phyloP scores from a whole-genome alignment of 2,113 vertebrate species.

The Progne subis region DNA sequence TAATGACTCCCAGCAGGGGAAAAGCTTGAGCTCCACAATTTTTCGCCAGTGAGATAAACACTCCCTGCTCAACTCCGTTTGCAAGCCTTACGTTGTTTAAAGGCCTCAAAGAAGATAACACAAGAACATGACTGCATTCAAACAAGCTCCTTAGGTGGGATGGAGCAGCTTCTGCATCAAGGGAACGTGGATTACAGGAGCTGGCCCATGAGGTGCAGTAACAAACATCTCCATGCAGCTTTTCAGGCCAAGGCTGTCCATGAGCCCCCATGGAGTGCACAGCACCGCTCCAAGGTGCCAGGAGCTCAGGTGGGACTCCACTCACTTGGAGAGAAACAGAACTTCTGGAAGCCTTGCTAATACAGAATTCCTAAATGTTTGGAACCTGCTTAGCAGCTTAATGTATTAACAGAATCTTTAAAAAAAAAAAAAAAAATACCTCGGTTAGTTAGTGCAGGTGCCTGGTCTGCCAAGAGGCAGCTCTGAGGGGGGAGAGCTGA shows the following conservation, averaged over 20 bases:
- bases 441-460: neutral
- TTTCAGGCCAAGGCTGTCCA: rapidly evolving
- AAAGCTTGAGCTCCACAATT: neutral
- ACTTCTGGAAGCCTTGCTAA: neutral
- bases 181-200: neutral
- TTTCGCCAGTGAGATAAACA: neutral
- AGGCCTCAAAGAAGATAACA: neutral
- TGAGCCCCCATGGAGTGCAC: neutral
- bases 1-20: neutral
- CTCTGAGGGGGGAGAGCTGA: neutral
- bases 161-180: neutral
- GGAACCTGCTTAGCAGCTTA: neutral
- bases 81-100: neutral
- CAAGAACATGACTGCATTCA: neutral
- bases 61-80: neutral
- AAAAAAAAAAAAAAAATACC: neutral
- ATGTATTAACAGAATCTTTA: neutral
- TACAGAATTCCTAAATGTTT: neutral
- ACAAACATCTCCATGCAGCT: neutral
- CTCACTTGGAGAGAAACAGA: neutral
- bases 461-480: neutral
- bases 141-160: neutral
- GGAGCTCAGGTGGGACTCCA: neutral
- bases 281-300: neutral
- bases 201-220: neutral